Conservation (phyloP, 2,113 vertebrate genomes). For the Mormyrus lacerda region DNA sequence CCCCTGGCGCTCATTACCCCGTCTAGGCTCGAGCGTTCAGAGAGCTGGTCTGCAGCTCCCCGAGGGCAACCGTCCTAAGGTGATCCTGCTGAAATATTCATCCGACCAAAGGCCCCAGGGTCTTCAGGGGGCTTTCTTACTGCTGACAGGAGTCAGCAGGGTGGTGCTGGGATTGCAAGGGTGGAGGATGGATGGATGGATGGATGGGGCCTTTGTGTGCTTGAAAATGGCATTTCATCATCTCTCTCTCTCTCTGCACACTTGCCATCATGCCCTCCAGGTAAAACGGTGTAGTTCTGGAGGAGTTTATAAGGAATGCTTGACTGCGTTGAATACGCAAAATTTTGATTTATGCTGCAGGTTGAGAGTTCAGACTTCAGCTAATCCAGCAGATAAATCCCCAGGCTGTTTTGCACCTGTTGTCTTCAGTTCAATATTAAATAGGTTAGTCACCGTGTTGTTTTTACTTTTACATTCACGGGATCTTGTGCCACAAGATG, state of each 20-base stretch:
- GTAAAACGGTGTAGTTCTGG: neutral
- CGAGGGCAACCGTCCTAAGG: slow-evolving; percentile 54
- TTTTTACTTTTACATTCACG: neutral
- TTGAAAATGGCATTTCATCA: neutral
- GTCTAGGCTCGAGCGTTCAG: slow-evolving; percentile 37
- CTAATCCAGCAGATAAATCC: neutral
- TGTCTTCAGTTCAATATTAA: neutral
- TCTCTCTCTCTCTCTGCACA: neutral
- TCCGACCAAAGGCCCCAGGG: slow-evolving; percentile 29
- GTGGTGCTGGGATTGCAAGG: neutral
- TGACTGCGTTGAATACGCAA: neutral
- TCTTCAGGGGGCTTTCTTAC: neutral
- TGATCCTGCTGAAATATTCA: slow-evolving; percentile 60
- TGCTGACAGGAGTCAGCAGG: neutral
- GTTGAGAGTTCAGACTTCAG: neutral
- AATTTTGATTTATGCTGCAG: neutral
- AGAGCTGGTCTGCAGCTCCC: slow-evolving; percentile 42
- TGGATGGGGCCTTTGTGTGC: neutral
- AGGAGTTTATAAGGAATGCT: neutral
- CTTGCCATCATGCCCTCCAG: neutral
- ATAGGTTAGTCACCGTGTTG: neutral
- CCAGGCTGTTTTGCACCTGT: neutral
- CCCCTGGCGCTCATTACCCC: slow-evolving; percentile 46
- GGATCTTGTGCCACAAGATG: neutral
- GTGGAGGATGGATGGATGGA: neutral